Evolutionary conservation across 2,888 invertebrate genomes (phyloP).

Genomic region (Cepaea hortensis): DNA sequence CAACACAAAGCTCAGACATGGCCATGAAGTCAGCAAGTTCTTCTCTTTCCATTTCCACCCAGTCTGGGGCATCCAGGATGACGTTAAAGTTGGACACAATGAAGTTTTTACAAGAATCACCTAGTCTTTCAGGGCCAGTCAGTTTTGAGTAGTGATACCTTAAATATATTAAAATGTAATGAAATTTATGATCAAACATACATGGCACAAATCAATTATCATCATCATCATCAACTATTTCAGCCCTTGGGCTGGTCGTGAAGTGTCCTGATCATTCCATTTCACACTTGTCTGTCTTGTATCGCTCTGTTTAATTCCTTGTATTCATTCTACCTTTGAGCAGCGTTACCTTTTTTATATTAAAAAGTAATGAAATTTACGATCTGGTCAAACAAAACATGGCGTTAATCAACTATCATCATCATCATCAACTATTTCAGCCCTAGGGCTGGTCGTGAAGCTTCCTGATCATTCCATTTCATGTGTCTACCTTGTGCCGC

Average conservation of each 20-base stretch:
- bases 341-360: no score
- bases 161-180: constrained; percentile 46
- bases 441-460: no score
- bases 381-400: no score
- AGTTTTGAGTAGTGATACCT: constrained; percentile 71
- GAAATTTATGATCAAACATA: background rate
- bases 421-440: no score
- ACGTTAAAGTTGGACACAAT: constrained; percentile 70
- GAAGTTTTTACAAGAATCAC: constrained; percentile 63
- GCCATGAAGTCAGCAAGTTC: constrained; percentile 67
- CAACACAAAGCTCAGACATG: constrained; percentile 66
- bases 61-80: constrained; percentile 65
- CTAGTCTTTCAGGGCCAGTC: constrained; percentile 62
- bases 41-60: constrained; percentile 60
- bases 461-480: no score
- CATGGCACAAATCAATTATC: background rate
- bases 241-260: no score
- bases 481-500: no score
- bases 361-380: no score
- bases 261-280: background rate
- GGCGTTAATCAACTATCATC: no score
- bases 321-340: background rate
- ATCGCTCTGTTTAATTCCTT: background rate
- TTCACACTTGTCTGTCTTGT: background rate
- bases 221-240: background rate